Percentiles rank a stretch among this genome's conserved stretches.
These are phyloP conservation scores for Laticauda laticaudata DNA, from an alignment of 2,113 vertebrate species.

Conservation along the genomic window DNA sequence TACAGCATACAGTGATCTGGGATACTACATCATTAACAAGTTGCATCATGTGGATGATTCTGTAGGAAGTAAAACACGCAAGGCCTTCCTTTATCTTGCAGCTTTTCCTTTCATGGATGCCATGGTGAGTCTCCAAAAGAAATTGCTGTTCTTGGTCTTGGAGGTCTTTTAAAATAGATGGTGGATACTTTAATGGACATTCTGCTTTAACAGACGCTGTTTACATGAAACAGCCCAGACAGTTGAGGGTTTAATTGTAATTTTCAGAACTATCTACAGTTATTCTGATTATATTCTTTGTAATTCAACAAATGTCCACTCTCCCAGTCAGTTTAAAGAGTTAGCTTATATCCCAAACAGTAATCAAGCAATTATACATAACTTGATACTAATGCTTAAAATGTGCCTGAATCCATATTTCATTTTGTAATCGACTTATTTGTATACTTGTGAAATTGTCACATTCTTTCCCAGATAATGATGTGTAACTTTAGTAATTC, in stretches of 20 bases:
- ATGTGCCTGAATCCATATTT: neutral
- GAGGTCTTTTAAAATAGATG: neutral
- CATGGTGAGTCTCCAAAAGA: slow-evolving; percentile 81
- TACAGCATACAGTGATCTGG: slow-evolving; percentile 87
- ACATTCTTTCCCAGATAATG: neutral
- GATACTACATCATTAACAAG: slow-evolving; percentile 98
- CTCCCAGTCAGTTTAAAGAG: neutral
- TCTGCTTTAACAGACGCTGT: neutral
- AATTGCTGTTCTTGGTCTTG: neutral
- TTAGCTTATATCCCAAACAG: neutral
- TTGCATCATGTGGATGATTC: slow-evolving; percentile 97
- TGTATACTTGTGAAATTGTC: neutral
- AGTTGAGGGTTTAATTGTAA: neutral
- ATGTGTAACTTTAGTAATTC: too few species aligned
- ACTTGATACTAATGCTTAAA: neutral
- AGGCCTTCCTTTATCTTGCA: slow-evolving; percentile 93
- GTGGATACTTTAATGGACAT: neutral
- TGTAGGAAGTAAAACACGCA: slow-evolving; percentile 91
- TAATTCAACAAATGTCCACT: neutral
- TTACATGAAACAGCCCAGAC: neutral
- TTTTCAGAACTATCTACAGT: neutral
- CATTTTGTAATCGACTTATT: neutral
- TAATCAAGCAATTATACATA: neutral
- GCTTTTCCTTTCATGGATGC: slow-evolving; percentile 96
- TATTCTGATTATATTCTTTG: neutral